Percentiles rank a stretch among this genome's conserved stretches.
Conservation (phyloP, 2,888 invertebrate genomes). For the Andricus quercusramuli region DNA sequence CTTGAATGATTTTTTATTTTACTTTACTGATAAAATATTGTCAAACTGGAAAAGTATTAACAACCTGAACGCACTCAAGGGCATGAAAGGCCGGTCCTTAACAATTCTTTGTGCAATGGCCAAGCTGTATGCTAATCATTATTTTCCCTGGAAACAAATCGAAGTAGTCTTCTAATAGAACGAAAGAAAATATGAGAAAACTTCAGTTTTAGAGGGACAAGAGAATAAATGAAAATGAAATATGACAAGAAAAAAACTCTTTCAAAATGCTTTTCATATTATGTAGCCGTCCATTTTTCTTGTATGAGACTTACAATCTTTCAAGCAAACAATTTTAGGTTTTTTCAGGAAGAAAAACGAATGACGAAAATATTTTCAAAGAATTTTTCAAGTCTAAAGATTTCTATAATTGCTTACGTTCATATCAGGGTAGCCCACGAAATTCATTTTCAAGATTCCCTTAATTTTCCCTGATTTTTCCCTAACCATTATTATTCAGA, state of each 20-base stretch:
- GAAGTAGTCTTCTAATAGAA: background rate
- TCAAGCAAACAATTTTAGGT: no score
- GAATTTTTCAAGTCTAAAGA: no score
- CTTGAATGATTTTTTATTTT: background rate
- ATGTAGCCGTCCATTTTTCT: no score
- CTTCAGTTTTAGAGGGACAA: background rate
- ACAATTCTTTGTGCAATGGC: background rate
- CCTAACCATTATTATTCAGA: no score
- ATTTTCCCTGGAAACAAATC: slow-evolving; percentile 16
- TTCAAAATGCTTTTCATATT: background rate
- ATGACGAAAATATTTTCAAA: no score
- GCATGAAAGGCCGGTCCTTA: background rate
- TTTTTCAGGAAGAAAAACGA: no score
- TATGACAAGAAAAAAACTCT: slow-evolving; percentile 3
- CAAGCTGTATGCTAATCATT: slow-evolving; percentile 12
- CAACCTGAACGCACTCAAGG: background rate
- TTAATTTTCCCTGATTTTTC: no score
- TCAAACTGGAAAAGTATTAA: background rate
- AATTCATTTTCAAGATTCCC: no score
- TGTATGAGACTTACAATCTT: no score
- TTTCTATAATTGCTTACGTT: no score
- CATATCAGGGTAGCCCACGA: no score
- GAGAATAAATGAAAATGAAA: slow-evolving; percentile 23
- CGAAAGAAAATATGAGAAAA: background rate
- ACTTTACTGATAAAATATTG: no score